A percentile compares a stretch with the other conserved stretches of the same genome.
These are phyloP conservation scores for Lepus oiostolus DNA, from an alignment of 2,797 vertebrate species.

Conservation along the genomic window DNA sequence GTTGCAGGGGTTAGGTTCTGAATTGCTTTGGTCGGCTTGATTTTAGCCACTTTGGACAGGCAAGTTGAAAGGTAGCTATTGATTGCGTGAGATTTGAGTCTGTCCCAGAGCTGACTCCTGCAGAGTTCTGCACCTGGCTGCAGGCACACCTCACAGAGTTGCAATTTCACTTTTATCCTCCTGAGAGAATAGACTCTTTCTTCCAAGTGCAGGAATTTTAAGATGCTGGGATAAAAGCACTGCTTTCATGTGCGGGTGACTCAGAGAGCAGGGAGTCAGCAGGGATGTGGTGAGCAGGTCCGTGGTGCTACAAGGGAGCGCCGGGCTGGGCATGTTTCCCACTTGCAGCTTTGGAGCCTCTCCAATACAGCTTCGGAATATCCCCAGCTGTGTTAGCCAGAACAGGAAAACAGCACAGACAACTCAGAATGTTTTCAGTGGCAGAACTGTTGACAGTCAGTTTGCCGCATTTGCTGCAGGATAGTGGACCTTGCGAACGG, in stretches of 20 bases:
- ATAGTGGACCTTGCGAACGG: background rate
- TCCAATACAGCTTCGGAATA: background rate
- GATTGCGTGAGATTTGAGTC: slow-evolving; percentile 52
- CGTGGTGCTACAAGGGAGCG: background rate
- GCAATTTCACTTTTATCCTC: slow-evolving; percentile 70
- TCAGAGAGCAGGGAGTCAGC: slow-evolving; percentile 67
- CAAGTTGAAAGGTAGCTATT: slow-evolving; percentile 69
- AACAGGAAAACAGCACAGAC: background rate
- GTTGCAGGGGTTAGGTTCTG: slow-evolving; percentile 61
- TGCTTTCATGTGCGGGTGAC: slow-evolving; percentile 66
- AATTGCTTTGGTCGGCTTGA: slow-evolving; percentile 46
- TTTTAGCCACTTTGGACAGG: slow-evolving; percentile 51
- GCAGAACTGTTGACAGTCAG: background rate
- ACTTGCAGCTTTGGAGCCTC: background rate
- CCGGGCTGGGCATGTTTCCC: background rate
- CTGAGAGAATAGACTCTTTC: slow-evolving; percentile 54
- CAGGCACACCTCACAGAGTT: slow-evolving; percentile 47
- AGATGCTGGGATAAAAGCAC: slow-evolving; percentile 70
- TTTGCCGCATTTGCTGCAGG: background rate
- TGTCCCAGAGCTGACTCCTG: slow-evolving; percentile 67
- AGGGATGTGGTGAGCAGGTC: background rate
- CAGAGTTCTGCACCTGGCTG: slow-evolving; percentile 21
- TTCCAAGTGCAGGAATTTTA: slow-evolving; percentile 65
- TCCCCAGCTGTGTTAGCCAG: background rate
- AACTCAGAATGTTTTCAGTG: background rate